Conservation (phyloP, 2,797 vertebrate species). For the Linurgus olivaceus region DNA sequence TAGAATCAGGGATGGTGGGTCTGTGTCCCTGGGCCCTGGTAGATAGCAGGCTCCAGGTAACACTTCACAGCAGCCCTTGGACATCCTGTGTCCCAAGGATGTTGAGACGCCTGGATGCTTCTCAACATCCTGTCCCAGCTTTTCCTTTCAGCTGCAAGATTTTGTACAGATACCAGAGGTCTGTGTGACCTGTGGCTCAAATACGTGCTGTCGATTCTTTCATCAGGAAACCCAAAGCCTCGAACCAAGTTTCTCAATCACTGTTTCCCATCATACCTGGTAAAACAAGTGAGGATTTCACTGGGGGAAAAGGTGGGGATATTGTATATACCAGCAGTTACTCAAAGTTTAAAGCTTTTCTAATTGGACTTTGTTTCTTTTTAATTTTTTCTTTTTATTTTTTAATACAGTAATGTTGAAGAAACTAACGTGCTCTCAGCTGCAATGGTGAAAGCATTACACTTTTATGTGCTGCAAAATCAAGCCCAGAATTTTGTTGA, state of each 20-base stretch:
- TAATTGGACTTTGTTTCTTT: not conserved
- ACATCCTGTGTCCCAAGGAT: not conserved
- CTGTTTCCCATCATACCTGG: not conserved
- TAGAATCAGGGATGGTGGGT: not conserved
- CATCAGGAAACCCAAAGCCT: not conserved
- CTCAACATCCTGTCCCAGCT: not conserved
- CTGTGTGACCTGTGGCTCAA: not conserved
- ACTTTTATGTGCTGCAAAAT: not conserved
- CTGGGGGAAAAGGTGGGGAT: accelerated
- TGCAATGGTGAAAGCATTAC: not conserved
- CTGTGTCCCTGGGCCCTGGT: not conserved
- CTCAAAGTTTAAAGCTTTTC: not conserved
- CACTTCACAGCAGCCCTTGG: no score
- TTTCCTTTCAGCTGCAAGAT: not conserved
- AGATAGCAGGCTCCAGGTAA: no score
- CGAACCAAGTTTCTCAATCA: not conserved
- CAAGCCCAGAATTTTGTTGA: not conserved
- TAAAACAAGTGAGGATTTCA: not conserved
- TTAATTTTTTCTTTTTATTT: not conserved
- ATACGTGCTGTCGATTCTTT: accelerated
- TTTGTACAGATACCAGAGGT: not conserved
- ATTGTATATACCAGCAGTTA: not conserved
- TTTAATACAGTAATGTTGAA: not conserved
- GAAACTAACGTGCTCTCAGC: not conserved
- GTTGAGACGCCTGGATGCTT: no score